Conservation (phyloP, 2,113 vertebrate species). For the Rafetus swinhoei region DNA sequence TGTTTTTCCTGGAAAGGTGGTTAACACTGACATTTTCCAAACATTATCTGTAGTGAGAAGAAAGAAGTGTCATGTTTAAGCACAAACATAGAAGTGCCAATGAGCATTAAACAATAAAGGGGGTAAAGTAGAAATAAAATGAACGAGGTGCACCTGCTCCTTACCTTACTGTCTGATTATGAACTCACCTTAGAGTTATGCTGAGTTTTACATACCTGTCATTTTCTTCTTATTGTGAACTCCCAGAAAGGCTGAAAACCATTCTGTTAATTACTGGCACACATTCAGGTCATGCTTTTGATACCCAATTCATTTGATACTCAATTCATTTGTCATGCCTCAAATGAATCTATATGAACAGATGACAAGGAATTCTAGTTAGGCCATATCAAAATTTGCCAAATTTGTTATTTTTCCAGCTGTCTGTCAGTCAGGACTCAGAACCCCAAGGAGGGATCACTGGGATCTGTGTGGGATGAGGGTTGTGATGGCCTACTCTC, state of each 20-base stretch:
- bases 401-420: not conserved
- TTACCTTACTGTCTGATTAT: conserved; percentile 9
- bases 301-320: conserved; percentile 41
- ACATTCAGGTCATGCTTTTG: conserved; percentile 53
- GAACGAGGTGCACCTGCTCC: conserved; percentile 15
- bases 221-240: conserved; percentile 27
- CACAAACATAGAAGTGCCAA: conserved; percentile 1
- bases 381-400: not conserved
- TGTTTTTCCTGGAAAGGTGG: not conserved
- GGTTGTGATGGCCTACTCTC: not conserved
- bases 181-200: conserved; percentile 37
- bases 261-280: conserved; percentile 48
- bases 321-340: not conserved
- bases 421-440: conserved; percentile 6
- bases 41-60: not conserved
- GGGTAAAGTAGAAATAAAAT: not conserved
- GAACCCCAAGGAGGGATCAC: not conserved
- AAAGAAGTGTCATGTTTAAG: not conserved
- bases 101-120: conserved; percentile 22
- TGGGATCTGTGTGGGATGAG: not conserved
- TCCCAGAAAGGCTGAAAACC: conserved; percentile 10
- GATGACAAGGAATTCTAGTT: conserved; percentile 31
- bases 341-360: conserved; percentile 30
- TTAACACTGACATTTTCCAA: conserved; percentile 22
- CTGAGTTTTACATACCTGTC: conserved; percentile 9